Evolutionary conservation across 2,797 vertebrate genomes (phyloP).

Genomic region (Cottoperca gobio): DNA sequence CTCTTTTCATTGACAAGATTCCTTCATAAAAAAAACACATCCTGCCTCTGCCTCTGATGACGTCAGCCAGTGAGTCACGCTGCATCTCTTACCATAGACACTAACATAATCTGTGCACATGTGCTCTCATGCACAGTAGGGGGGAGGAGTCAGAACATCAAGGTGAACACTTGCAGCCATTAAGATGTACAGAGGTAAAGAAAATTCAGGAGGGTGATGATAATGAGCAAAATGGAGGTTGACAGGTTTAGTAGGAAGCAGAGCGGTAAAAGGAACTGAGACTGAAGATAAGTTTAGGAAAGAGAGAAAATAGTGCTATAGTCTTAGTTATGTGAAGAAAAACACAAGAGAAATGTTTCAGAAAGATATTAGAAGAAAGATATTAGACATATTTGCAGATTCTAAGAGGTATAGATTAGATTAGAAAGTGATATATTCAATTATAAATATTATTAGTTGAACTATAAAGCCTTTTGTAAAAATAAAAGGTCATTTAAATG

Average conservation of each 20-base stretch:
- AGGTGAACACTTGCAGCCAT: conserved; percentile 40
- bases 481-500: too few species aligned
- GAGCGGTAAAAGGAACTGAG: neutral
- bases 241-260: conserved; percentile 7
- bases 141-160: conserved; percentile 48
- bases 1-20: conserved; percentile 53
- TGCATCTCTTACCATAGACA: conserved; percentile 49
- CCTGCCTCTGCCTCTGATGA: conserved; percentile 63
- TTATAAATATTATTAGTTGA: too few species aligned
- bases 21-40: conserved; percentile 65
- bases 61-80: conserved; percentile 77
- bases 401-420: too few species aligned
- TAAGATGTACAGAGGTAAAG: conserved; percentile 18
- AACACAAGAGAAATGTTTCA: too few species aligned
- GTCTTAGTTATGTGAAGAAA: too few species aligned
- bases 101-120: conserved; percentile 34
- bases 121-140: conserved; percentile 11
- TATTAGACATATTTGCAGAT: too few species aligned
- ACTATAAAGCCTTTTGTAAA: too few species aligned
- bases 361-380: too few species aligned
- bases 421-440: too few species aligned
- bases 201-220: conserved; percentile 9
- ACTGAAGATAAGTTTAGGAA: conserved; percentile 16
- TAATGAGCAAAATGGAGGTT: conserved; percentile 3
- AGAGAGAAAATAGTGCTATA: neutral